Percentiles rank a stretch among this genome's conserved stretches.
These are phyloP conservation scores for Piezodorus guildinii DNA, from an alignment of 1,140 invertebrate species.

Conservation along the genomic window DNA sequence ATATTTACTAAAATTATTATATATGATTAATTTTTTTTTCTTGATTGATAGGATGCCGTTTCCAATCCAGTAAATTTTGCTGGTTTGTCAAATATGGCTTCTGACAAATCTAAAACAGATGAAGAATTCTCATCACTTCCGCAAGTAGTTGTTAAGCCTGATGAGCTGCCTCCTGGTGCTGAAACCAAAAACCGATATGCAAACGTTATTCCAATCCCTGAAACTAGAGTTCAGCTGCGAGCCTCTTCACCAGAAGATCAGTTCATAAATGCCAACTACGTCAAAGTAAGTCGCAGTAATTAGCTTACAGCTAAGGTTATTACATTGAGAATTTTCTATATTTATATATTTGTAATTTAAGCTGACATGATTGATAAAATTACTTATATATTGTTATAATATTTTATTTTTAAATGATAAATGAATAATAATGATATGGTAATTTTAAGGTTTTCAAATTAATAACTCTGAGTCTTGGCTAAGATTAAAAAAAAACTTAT, in stretches of 20 bases:
- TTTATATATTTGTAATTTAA: no score
- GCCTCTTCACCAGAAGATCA: slow-evolving; percentile 45
- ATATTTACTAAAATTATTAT: no score
- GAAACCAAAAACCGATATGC: slow-evolving; percentile 88
- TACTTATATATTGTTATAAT: no score
- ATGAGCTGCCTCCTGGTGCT: slow-evolving; percentile 71
- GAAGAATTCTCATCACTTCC: slow-evolving; percentile 71
- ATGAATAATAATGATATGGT: no score
- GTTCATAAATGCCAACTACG: slow-evolving; percentile 88
- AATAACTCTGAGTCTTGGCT: no score
- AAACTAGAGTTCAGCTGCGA: slow-evolving; percentile 59
- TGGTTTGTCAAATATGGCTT: slow-evolving; percentile 57
- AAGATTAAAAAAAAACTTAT: no score
- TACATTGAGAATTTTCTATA: no score
- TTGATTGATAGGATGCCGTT: slow-evolving; percentile 45
- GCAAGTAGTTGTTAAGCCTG: slow-evolving; percentile 57
- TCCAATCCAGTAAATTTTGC: slow-evolving; percentile 61
- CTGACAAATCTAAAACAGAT: slow-evolving; percentile 55
- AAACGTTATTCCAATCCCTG: slow-evolving; percentile 83
- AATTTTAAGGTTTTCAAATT: no score
- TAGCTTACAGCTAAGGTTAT: neutral
- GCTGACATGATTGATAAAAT: no score
- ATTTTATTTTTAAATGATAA: no score
- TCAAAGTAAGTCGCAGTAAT: slow-evolving; percentile 43
- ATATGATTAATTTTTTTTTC: neutral